These are phyloP conservation scores for Microchirus variegatus DNA, from an alignment of 2,797 vertebrate genomes.

Conservation along the genomic window DNA sequence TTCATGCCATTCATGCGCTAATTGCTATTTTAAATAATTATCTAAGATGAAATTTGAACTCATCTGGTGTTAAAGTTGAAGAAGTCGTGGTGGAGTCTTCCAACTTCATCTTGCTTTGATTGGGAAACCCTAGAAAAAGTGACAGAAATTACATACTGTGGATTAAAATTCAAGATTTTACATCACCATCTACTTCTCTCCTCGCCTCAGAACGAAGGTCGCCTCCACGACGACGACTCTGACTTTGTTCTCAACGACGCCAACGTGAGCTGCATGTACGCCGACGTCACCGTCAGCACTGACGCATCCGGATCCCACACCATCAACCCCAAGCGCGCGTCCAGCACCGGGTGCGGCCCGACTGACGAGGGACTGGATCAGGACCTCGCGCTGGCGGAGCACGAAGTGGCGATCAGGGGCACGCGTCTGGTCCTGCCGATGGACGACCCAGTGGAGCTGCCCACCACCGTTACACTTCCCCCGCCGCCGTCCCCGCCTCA, in stretches of 20 bases:
- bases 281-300: slow-evolving; percentile 88
- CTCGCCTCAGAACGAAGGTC: slow-evolving; percentile 86
- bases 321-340: slow-evolving; percentile 65
- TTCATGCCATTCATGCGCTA: too few species aligned
- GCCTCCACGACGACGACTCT: slow-evolving; percentile 89
- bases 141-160: too few species aligned
- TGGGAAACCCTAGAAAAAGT: too few species aligned
- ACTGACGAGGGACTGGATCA: slow-evolving; percentile 85
- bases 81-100: too few species aligned
- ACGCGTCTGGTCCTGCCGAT: slow-evolving; percentile 91
- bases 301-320: slow-evolving; percentile 78
- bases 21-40: too few species aligned
- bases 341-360: slow-evolving; percentile 50
- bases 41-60: too few species aligned
- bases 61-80: too few species aligned
- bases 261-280: slow-evolving; percentile 89
- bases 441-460: slow-evolving; percentile 86
- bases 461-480: slow-evolving; percentile 71
- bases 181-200: background rate
- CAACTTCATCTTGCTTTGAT: too few species aligned
- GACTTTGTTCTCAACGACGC: slow-evolving; percentile 92
- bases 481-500: slow-evolving; percentile 70
- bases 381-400: slow-evolving; percentile 86
- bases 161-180: too few species aligned
- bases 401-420: slow-evolving; percentile 89